Base-by-base conservation (phyloP, 2,888 invertebrate species). In the Gasteruption jaculator region DNA sequence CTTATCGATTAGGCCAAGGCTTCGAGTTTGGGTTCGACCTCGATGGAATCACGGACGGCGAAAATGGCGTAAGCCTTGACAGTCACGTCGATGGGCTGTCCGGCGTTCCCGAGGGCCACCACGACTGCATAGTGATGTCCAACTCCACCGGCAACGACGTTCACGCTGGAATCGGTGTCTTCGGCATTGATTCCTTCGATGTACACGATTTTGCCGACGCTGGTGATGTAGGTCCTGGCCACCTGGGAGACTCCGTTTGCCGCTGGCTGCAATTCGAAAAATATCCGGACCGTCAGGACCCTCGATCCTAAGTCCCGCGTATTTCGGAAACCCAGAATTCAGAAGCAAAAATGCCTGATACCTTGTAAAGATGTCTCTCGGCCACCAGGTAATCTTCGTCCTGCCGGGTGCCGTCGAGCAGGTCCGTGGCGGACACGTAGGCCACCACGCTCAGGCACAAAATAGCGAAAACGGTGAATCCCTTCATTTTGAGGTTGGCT, bases 401-500 rank as follows among this genome's bases (percentile, higher is more conserved):
- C 27, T 41, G 7, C 3, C 51, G 55, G 33, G 40, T 27, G 5
- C 63, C 63, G 10, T 49, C 27, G 4, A 34, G 11, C 5, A 61
- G 16, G n/a, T 57, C 44, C 14, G 51, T 45, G 6, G 48, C 57
- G 25, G 37, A 24, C 20, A 26, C 53, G 12, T 36, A 45, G 8
- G 45, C 39, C 11, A 52, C 36, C 39, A 60, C 12, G 1, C 46
- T 49, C 0, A 63, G 33, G 36, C 60, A 57, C 18, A 52, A 27
- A 21, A 51, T 16, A 6, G 47, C 40, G 15, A 52, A 27, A 21
- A 51, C 18, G 6, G 47, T 38, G 15, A 50, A 38, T 38, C 38
- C 50, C 11, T 11, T n/a, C 53, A 53, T 53, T 31, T 30, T 51
- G 44, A 45, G 11, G 16, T n/a, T n/a, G n/a, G n/a, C n/a, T n/a